These are phyloP conservation scores for Pseudochirops corinnae DNA, from an alignment of 2,797 vertebrate species.

Conservation along the genomic window DNA sequence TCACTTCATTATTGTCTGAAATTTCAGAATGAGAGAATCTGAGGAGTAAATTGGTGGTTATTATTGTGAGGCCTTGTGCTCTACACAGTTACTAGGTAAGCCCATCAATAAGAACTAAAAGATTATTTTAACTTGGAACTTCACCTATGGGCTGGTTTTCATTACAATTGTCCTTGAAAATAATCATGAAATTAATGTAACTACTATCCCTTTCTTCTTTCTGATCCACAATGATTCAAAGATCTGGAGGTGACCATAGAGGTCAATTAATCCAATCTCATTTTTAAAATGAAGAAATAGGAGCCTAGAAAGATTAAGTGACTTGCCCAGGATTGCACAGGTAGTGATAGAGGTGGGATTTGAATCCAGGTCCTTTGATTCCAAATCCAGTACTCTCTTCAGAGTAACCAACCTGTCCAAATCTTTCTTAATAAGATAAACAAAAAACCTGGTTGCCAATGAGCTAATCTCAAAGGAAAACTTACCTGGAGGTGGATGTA, in stretches of 20 bases:
- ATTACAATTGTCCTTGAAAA: not conserved
- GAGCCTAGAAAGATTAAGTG: not conserved
- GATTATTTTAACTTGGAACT: not conserved
- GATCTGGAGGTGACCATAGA: not conserved
- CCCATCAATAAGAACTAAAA: not conserved
- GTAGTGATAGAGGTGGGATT: not conserved
- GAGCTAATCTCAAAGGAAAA: not conserved
- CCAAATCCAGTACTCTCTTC: not conserved
- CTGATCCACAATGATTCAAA: not conserved
- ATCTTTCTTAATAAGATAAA: not conserved
- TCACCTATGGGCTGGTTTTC: not conserved
- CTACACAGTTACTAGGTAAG: not conserved
- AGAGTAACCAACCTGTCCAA: not conserved
- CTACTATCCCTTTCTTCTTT: not conserved
- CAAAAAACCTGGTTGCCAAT: not conserved
- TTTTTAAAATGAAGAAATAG: not conserved
- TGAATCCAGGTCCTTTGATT: not conserved
- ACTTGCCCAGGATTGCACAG: not conserved
- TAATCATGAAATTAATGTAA: not conserved
- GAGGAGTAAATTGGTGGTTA: not conserved
- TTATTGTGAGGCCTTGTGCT: not conserved
- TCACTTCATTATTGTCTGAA: not conserved
- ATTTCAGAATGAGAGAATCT: not conserved
- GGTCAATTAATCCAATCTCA: not conserved
- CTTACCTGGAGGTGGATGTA: slow-evolving; percentile 93